Conservation (phyloP, 2,797 vertebrate genomes). For the Enteromius trimaculatus region DNA sequence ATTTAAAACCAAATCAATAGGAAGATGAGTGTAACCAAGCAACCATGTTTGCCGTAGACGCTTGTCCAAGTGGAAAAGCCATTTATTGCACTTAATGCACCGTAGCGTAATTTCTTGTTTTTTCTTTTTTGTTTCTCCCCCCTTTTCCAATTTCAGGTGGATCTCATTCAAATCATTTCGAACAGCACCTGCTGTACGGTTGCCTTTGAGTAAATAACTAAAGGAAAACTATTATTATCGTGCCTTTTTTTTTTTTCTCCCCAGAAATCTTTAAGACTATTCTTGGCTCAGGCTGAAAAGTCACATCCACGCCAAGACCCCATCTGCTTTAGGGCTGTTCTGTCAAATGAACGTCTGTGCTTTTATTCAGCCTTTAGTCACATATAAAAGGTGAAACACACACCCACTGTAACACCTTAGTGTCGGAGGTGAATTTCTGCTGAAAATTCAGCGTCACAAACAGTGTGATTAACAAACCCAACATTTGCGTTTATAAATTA, state of each 20-base stretch:
- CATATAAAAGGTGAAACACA: constrained; percentile 27
- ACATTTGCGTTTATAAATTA: constrained; percentile 13
- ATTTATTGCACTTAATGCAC: constrained; percentile 57
- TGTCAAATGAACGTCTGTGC: constrained; percentile 33
- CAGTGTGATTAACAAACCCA: neutral
- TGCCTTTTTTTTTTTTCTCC: neutral
- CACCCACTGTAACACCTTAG: neutral
- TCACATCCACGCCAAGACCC: neutral
- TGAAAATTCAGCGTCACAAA: constrained; percentile 18
- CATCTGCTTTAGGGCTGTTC: constrained; percentile 25
- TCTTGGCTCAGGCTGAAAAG: constrained; percentile 32
- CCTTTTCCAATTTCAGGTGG: constrained; percentile 44
- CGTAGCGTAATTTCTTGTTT: constrained; percentile 51
- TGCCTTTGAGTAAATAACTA: constrained; percentile 38
- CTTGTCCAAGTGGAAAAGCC: constrained; percentile 59
- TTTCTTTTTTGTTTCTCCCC: neutral
- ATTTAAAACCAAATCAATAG: constrained; percentile 64
- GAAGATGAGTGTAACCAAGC: constrained; percentile 65
- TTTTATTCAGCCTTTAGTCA: constrained; percentile 29
- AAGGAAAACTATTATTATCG: constrained; percentile 40
- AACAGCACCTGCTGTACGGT: constrained; percentile 50
- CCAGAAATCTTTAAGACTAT: constrained; percentile 31
- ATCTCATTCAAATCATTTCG: constrained; percentile 50
- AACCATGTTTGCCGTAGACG: constrained; percentile 57
- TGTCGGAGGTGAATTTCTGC: constrained; percentile 13